Conservation (phyloP, 2,113 vertebrate species). For the Rhinoptilus africanus region DNA sequence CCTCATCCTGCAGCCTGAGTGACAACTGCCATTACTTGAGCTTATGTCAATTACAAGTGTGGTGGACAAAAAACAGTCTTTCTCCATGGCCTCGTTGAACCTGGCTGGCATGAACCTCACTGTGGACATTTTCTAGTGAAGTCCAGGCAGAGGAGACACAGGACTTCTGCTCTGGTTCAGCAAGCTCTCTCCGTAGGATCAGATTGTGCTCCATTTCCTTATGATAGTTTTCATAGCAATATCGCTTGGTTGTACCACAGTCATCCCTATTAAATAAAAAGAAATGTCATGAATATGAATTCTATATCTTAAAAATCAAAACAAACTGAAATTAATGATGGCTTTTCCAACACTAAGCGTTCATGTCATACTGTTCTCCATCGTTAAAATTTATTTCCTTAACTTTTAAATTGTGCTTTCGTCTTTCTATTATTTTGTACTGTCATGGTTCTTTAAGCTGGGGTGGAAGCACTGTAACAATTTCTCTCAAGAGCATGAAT, state of each 20-base stretch:
- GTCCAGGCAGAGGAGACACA: background rate
- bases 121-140: background rate
- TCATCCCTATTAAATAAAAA: background rate
- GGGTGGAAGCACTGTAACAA: background rate
- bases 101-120: background rate
- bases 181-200: background rate
- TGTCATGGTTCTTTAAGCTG: background rate
- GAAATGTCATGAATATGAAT: background rate
- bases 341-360: background rate
- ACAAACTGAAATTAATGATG: background rate
- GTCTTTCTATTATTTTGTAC: background rate
- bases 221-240: background rate
- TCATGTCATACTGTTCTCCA: background rate
- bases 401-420: background rate
- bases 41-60: accelerated
- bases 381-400: background rate
- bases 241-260: background rate
- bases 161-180: background rate
- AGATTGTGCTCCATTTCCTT: accelerated
- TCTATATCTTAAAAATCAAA: background rate
- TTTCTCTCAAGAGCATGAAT: background rate
- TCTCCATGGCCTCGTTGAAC: background rate
- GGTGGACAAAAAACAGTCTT: background rate
- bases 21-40: background rate
- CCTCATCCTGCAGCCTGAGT: background rate